These are phyloP conservation scores for Machimus rusticus DNA, from an alignment of 2,888 invertebrate genomes.

Conservation along the genomic window DNA sequence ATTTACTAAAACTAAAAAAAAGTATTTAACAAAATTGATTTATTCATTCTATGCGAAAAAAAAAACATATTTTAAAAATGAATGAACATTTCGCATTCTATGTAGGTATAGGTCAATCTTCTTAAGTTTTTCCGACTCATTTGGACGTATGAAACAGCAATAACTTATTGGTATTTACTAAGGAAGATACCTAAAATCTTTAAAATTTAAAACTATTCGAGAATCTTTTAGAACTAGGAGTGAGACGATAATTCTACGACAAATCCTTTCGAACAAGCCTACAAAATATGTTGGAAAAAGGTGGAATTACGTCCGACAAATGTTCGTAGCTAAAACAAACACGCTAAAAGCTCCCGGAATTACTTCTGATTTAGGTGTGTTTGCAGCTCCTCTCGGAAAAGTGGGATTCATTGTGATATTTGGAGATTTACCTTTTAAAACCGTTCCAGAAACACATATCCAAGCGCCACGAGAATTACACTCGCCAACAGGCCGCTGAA, in stretches of 20 bases:
- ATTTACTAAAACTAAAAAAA: too few relatives aligned
- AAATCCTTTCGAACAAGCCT: background rate
- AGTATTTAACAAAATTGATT: too few relatives aligned
- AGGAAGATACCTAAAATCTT: too few relatives aligned
- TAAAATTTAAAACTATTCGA: background rate
- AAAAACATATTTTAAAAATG: too few relatives aligned
- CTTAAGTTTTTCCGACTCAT: too few relatives aligned
- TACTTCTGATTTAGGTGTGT: background rate
- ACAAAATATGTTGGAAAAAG: background rate
- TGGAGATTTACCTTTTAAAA: background rate
- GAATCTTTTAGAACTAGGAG: background rate
- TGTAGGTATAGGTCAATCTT: too few relatives aligned
- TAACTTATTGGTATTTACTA: too few relatives aligned
- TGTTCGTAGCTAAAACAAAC: background rate
- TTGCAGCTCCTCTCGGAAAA: background rate
- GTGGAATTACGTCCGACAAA: background rate
- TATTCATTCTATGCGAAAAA: too few relatives aligned
- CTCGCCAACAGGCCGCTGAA: background rate
- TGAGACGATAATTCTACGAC: background rate
- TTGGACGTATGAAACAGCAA: too few relatives aligned
- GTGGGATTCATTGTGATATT: background rate
- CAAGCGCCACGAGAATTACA: background rate
- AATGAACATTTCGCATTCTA: too few relatives aligned
- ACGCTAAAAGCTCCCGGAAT: background rate
- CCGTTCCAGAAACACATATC: background rate